Base-by-base conservation (phyloP, 1,140 invertebrate species). In the Leptonema lineaticorne region DNA sequence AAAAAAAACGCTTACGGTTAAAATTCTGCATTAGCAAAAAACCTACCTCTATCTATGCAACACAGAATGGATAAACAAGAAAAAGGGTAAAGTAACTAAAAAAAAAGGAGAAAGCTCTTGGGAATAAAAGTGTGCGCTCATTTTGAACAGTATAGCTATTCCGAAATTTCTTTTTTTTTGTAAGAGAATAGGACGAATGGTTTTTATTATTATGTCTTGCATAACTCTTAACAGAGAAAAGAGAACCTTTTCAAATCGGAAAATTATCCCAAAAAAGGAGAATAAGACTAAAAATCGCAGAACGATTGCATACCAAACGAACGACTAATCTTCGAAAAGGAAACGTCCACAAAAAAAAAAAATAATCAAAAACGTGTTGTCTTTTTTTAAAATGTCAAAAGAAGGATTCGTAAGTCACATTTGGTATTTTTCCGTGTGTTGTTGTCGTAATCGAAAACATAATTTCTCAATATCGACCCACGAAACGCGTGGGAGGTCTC, bases 41-140 rank as follows among this genome's bases (percentile, higher is more conserved):
- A 53, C 48, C 24, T 53, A 53, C 5, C 11, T 26, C 8, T 48
- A 26, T 22, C 22, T 53, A 53, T 22, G 50, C 22, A 53, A 26
- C 46, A 20, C 46, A 48, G 27, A 53, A 59, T 28, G 57, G 28
- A 29, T 37, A 62, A 62, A 62, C 33, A 62, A 62, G 59, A 41
- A 41, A n/a, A 62, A 45, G 59, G 59, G 59, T 45, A 37, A 62
- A 24, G 22, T 41, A 37, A 62, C 30, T 41, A 62, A 62, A 62
- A 41, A n/a, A n/a, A n/a, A n/a, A n/a, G n/a, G 37, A 62, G 37
- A 62, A 62, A 62, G 37, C 59, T 26, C 18, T 18, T 27, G 30
- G 37, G 59, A 45, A 59, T 59, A 59, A 37, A 37, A 29, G 57
- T 16, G n/a, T 24, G 27, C 50, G 20, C 27, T 53, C 22, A 53